Evolutionary conservation across 2,888 invertebrate species (phyloP), one percentile per base, ranked within the genome.

Genomic region (Drosophila affinis): DNA sequence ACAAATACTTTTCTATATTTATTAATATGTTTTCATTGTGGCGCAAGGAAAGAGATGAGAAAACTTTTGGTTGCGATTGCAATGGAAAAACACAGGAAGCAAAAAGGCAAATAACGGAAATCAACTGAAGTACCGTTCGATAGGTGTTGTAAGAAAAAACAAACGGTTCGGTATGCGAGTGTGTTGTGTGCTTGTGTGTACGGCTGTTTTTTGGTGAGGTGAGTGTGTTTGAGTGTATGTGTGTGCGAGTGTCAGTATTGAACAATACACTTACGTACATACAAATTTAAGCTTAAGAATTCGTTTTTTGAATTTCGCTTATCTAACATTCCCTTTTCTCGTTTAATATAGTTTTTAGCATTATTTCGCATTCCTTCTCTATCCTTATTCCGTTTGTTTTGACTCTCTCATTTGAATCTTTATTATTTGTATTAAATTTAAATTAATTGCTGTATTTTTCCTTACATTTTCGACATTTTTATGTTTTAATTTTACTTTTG

Each of bases 211-310:
- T 56, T 46, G 24, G 57, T 71, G 32, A 56, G 2, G 57, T 10
- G 47, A 24, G 61, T 61, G 61, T 67, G 24, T 24, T 54, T 24
- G 24, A 24, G 24, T 65, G 27, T 27, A 9, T 27, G 27, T 47
- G 44, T 32, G 32, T 39, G 39, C 14, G 39, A 39, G 58, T 60
- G 53, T 62, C 32, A 21, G 46, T 49, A 51, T 62, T 79, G 89
- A 88, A 91, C 87, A 90, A 89, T 90, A 90, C 90, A 91, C 91
- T 90, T 90, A 90, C 87, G 88, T 74, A 72, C 72, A 70, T 84
- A 81, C 73, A 81, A 85, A 91, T 90, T 83, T 91, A 90, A 89
- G 87, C 87, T 85, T 87, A 82, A 78, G 72, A 87, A 83, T 88
- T 90, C 86, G 87, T 89, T 90, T 89, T 81, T 73, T 75, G 75